A percentile compares a stretch with the other conserved stretches of the same genome.
These are phyloP conservation scores for Morpho deidamia DNA, from an alignment of 2,888 invertebrate species.

Conservation along the genomic window DNA sequence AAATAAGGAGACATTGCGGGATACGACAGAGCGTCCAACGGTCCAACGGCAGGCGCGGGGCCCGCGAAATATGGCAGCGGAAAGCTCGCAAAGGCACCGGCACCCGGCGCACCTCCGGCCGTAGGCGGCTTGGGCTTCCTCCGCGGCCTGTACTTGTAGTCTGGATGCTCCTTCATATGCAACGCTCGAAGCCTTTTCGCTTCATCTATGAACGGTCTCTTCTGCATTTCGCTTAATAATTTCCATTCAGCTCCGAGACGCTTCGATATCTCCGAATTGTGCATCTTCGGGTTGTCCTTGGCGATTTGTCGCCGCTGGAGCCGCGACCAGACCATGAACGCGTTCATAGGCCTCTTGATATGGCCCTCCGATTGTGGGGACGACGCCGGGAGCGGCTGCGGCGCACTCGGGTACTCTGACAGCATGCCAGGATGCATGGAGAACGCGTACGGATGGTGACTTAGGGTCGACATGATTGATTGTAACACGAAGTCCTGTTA, in stretches of 20 bases:
- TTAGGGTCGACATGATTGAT: slow-evolving; percentile 64
- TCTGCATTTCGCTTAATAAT: slow-evolving; percentile 89
- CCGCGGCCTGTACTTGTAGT: slow-evolving; percentile 93
- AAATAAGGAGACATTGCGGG: slow-evolving; percentile 86
- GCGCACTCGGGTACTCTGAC: slow-evolving; percentile 62
- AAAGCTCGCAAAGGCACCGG: slow-evolving; percentile 81
- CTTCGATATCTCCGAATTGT: slow-evolving; percentile 83
- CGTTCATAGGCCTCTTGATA: slow-evolving; percentile 98
- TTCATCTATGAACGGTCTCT: slow-evolving; percentile 96
- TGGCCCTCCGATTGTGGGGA: slow-evolving; percentile 83
- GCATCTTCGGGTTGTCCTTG: slow-evolving; percentile 96
- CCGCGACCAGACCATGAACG: slow-evolving; percentile 98
- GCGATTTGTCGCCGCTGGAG: slow-evolving; percentile 95
- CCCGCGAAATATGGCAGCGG: slow-evolving; percentile 82
- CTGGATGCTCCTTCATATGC: slow-evolving; percentile 95
- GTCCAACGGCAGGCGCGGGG: slow-evolving; percentile 75
- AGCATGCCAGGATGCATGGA: slow-evolving; percentile 73
- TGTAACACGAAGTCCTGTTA: slow-evolving; percentile 39
- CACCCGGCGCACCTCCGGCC: slow-evolving; percentile 62
- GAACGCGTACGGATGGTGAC: slow-evolving; percentile 75
- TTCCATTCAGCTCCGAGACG: slow-evolving; percentile 97
- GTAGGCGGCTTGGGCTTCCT: slow-evolving; percentile 89
- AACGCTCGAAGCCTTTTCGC: slow-evolving; percentile 91
- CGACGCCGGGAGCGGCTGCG: slow-evolving; percentile 64
- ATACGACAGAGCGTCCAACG: slow-evolving; percentile 81